phyloP scores from a whole-genome alignment of 1,140 invertebrate species.

The Carposina sasakii region DNA sequence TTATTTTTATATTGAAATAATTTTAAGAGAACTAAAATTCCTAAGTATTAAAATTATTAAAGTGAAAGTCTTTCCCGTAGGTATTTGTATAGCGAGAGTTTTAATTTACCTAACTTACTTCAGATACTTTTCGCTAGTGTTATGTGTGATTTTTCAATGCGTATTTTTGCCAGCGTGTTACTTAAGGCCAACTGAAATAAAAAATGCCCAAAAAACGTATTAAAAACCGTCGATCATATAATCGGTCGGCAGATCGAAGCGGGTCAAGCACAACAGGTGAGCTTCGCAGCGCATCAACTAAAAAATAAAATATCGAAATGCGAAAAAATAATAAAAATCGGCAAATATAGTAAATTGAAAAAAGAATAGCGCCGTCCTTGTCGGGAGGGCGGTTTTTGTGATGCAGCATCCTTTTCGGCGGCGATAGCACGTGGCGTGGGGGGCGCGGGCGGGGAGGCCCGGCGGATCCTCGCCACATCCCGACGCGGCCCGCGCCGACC shows the following conservation, averaged over 20 bases:
- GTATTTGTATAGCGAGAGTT: no score
- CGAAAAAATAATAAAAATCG: constrained; percentile 72
- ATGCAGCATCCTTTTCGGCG: constrained; percentile 46
- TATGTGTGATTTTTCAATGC: no score
- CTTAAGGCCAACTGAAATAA: no score
- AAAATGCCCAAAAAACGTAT: constrained; percentile 44
- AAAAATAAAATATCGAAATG: constrained; percentile 74
- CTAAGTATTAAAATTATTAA: no score
- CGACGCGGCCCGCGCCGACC: constrained; percentile 66
- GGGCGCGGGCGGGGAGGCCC: constrained; percentile 19
- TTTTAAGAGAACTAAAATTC: no score
- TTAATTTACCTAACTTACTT: no score
- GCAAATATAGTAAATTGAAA: constrained; percentile 71
- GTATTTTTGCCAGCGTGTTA: no score
- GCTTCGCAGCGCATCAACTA: constrained; percentile 69
- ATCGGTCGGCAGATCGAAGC: constrained; percentile 65
- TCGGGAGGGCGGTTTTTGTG: constrained; percentile 17
- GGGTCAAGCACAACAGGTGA: constrained; percentile 72
- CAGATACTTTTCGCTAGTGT: no score
- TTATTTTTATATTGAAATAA: no score
- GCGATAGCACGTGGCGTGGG: constrained; percentile 55
- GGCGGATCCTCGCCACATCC: constrained; percentile 48
- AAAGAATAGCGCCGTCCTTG: constrained; percentile 56
- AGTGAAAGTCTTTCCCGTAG: no score
- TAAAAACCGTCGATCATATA: constrained; percentile 65